Conservation (phyloP, 2,888 invertebrate genomes). For the Eutolmus rufibarbis region DNA sequence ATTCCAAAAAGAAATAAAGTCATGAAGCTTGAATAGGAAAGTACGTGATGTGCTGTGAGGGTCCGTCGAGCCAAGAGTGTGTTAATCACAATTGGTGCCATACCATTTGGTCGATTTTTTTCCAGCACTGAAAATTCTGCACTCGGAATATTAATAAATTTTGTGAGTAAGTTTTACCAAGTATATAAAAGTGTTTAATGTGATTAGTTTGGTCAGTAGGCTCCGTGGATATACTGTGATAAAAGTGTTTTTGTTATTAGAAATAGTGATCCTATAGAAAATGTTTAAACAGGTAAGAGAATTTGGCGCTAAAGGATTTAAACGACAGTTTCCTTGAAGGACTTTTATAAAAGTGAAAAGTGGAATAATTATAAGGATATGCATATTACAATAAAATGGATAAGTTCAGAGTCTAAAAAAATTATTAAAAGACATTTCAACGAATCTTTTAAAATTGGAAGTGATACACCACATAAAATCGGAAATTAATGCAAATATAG, state of each 20-base stretch:
- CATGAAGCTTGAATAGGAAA: not conserved
- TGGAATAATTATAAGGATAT: not conserved
- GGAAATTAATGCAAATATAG: no score
- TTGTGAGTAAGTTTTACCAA: conserved; percentile 12
- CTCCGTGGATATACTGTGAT: conserved; percentile 13
- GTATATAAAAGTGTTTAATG: conserved; percentile 26
- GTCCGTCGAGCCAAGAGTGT: conserved; percentile 39
- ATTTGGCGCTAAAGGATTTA: not conserved
- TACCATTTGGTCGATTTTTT: conserved; percentile 22
- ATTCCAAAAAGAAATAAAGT: not conserved
- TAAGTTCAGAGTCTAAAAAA: not conserved
- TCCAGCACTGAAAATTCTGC: conserved; percentile 28
- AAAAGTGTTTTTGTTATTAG: not conserved
- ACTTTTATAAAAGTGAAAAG: not conserved
- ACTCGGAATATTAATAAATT: conserved; percentile 41
- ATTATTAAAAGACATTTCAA: not conserved
- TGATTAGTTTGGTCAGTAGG: not conserved
- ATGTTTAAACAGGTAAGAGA: not conserved
- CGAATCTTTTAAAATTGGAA: not conserved
- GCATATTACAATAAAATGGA: not conserved
- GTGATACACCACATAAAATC: not conserved
- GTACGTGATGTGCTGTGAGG: conserved; percentile 47
- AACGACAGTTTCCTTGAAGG: not conserved
- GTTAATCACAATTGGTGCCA: conserved; percentile 12
- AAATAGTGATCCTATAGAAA: not conserved